Percentiles rank a stretch among this genome's conserved stretches.
phyloP scores from a whole-genome alignment of 2,797 vertebrate genomes.

The Sebastes oblongus region DNA sequence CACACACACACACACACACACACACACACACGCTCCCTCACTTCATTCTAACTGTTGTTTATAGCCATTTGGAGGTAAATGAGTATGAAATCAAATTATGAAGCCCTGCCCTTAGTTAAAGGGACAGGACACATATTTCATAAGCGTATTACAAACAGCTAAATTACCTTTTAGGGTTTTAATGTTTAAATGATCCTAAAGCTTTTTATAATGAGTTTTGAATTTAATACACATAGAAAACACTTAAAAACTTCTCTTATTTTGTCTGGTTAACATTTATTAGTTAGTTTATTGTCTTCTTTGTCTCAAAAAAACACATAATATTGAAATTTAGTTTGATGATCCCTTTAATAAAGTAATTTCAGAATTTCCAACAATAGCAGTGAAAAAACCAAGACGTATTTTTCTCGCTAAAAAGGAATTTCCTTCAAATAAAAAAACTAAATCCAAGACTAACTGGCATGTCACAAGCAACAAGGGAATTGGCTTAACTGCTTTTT shows the following conservation, averaged over 20 bases:
- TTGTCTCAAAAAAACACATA: not conserved
- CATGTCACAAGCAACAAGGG: slow-evolving; percentile 46
- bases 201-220: slow-evolving; percentile 36
- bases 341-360: not conserved
- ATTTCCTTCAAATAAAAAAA: slow-evolving; percentile 37
- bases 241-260: not conserved
- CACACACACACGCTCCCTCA: slow-evolving; percentile 54
- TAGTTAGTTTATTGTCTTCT: not conserved
- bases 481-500: slow-evolving; percentile 54
- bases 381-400: not conserved
- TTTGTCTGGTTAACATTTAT: not conserved
- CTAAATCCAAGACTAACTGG: slow-evolving; percentile 19
- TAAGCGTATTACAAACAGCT: slow-evolving; percentile 53
- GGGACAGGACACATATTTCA: slow-evolving; percentile 62
- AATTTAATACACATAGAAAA: slow-evolving; percentile 15
- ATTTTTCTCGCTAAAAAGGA: not conserved
- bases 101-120: slow-evolving; percentile 77
- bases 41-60: slow-evolving; percentile 80
- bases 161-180: slow-evolving; percentile 65
- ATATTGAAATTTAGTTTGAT: not conserved
- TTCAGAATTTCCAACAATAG: not conserved
- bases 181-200: slow-evolving; percentile 58
- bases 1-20: slow-evolving; percentile 21
- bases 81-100: slow-evolving; percentile 80
- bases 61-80: slow-evolving; percentile 81